Conservation (phyloP, 2,113 vertebrate genomes). For the Oncorhynchus tshawytscha region DNA sequence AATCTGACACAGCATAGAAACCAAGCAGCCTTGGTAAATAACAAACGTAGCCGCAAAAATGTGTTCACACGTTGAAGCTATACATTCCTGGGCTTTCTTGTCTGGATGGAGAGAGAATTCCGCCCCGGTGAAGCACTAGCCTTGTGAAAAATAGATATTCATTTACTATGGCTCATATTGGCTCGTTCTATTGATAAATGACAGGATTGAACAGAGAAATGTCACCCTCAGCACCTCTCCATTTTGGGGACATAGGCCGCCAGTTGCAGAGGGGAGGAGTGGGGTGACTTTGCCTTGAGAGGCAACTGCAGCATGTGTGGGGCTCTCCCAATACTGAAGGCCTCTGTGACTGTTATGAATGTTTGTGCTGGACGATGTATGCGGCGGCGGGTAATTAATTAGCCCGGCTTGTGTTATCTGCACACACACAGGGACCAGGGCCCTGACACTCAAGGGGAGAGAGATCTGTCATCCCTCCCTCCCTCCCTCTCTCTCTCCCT, state of each 20-base stretch:
- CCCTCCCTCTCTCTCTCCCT: background rate
- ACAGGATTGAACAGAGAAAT: constrained; percentile 2
- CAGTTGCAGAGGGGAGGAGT: background rate
- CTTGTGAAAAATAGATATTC: constrained; percentile 16
- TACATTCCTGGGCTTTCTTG: constrained; percentile 32
- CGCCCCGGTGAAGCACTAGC: constrained; percentile 16
- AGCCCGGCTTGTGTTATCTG: constrained; percentile 46
- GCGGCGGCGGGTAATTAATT: constrained; percentile 57
- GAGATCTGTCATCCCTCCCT: constrained; percentile 51
- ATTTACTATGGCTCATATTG: background rate
- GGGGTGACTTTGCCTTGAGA: background rate
- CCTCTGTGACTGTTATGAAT: constrained; percentile 27
- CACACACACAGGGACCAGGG: constrained; percentile 42
- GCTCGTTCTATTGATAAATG: background rate
- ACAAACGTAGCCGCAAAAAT: constrained; percentile 39
- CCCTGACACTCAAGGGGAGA: constrained; percentile 46
- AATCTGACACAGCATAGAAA: constrained; percentile 7
- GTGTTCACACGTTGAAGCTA: constrained; percentile 45
- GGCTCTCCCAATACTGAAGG: background rate
- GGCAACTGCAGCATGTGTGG: too few relatives aligned
- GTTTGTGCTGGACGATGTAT: constrained; percentile 28
- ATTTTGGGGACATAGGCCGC: background rate
- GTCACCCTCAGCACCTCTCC: background rate
- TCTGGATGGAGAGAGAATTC: constrained; percentile 6
- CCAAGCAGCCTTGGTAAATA: constrained; percentile 29